Conservation (phyloP, 2,888 invertebrate species). For the Polydrusus tereticollis region DNA sequence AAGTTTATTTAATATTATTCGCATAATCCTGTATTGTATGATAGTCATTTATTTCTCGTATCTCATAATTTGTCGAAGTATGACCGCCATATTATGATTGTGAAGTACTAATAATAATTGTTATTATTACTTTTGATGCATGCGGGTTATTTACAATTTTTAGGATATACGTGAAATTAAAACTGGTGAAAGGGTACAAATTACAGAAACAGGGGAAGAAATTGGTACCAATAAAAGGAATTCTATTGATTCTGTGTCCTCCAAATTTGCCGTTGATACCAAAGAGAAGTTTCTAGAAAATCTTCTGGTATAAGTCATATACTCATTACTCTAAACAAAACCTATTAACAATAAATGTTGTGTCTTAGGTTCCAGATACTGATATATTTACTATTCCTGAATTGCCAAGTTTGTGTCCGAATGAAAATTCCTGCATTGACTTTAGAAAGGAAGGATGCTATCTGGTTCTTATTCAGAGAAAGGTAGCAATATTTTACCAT, state of each 20-base stretch:
- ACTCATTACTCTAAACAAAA: no score
- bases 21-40: no score
- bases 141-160: conserved; percentile 34
- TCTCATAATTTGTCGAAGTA: background rate
- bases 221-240: conserved; percentile 9
- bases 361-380: conserved; percentile 74
- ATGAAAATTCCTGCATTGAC: conserved; percentile 68
- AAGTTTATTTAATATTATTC: conserved; percentile 10
- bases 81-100: background rate
- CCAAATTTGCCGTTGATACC: conserved; percentile 43
- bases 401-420: conserved; percentile 73
- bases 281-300: conserved; percentile 54
- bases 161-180: conserved; percentile 59
- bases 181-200: conserved; percentile 56
- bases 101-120: no score
- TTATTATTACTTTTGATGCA: no score
- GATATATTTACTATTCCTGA: conserved; percentile 77
- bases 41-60: background rate
- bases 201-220: conserved; percentile 44
- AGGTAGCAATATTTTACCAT: conserved; percentile 66
- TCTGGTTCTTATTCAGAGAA: conserved; percentile 76
- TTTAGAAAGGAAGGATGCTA: conserved; percentile 74
- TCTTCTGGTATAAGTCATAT: conserved; percentile 47
- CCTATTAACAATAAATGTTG: background rate
- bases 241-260: conserved; percentile 30